Conservation (phyloP, 2,797 vertebrate genomes). For the Etheostoma perlongum region DNA sequence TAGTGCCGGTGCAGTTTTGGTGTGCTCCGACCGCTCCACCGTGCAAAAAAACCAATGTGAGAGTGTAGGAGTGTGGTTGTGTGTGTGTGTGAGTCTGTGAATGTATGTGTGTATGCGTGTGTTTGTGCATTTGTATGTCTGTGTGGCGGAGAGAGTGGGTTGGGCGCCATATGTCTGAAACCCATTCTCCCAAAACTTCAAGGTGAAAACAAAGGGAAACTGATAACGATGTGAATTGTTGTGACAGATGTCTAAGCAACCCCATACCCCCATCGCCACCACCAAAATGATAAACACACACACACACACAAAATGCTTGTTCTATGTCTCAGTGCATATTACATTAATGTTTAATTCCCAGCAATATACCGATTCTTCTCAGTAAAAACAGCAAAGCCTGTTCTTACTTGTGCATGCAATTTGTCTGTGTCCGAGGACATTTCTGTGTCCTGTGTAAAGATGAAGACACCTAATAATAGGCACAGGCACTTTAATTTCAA, state of each 20-base stretch:
- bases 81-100: conserved; percentile 15
- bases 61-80: conserved; percentile 5
- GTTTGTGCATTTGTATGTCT: not conserved
- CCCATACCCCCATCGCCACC: conserved; percentile 17
- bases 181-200: conserved; percentile 74
- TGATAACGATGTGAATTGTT: conserved; percentile 75
- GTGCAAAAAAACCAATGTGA: conserved; percentile 56
- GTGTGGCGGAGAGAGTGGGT: conserved; percentile 44
- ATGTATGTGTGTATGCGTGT: conserved; percentile 10
- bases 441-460: not conserved
- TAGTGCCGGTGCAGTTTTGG: conserved; percentile 67
- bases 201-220: conserved; percentile 80
- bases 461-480: conserved; percentile 28
- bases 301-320: not conserved
- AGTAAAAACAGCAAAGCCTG: conserved; percentile 23
- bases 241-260: conserved; percentile 73
- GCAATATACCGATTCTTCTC: conserved; percentile 34
- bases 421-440: conserved; percentile 24
- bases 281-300: conserved; percentile 37
- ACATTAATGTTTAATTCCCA: conserved; percentile 54
- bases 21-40: conserved; percentile 46
- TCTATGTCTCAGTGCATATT: conserved; percentile 32
- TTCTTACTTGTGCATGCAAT: not conserved
- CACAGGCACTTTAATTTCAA: conserved; percentile 23
- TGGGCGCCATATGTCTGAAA: conserved; percentile 69